These are phyloP conservation scores for Epinephelus lanceolatus DNA, from an alignment of 2,113 vertebrate species.

Conservation along the genomic window DNA sequence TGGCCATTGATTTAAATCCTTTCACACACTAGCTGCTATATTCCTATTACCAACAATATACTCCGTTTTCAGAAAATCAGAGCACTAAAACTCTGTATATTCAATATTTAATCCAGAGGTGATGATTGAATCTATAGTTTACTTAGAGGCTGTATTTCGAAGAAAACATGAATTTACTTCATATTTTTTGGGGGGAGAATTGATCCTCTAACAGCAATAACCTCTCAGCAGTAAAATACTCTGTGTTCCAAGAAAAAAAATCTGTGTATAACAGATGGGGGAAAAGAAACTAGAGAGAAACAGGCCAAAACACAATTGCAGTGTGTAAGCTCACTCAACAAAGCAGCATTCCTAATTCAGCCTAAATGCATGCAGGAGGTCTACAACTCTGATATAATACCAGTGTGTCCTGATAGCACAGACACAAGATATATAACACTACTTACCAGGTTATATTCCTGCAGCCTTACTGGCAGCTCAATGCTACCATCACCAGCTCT, in stretches of 20 bases:
- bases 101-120: not conserved
- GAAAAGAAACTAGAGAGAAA: not conserved
- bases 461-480: constrained; percentile 45
- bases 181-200: not conserved
- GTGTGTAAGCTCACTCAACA: constrained; percentile 1
- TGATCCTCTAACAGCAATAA: constrained; percentile 48
- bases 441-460: constrained; percentile 28
- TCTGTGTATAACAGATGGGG: not conserved
- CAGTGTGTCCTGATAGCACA: constrained; percentile 33
- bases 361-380: constrained; percentile 26
- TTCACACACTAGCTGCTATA: not conserved
- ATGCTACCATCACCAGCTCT: constrained; percentile 22
- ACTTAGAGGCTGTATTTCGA: not conserved
- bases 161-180: constrained; percentile 14
- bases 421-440: constrained; percentile 37
- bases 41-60: not conserved
- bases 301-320: not conserved
- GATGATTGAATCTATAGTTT: not conserved
- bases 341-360: constrained; percentile 17
- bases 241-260: constrained; percentile 2
- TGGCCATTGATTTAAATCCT: not conserved
- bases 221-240: not conserved
- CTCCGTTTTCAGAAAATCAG: not conserved
- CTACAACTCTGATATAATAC: constrained; percentile 15
- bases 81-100: not conserved